These are phyloP conservation scores for Crotalus horridus DNA, from an alignment of 2,113 vertebrate genomes.

Conservation along the genomic window DNA sequence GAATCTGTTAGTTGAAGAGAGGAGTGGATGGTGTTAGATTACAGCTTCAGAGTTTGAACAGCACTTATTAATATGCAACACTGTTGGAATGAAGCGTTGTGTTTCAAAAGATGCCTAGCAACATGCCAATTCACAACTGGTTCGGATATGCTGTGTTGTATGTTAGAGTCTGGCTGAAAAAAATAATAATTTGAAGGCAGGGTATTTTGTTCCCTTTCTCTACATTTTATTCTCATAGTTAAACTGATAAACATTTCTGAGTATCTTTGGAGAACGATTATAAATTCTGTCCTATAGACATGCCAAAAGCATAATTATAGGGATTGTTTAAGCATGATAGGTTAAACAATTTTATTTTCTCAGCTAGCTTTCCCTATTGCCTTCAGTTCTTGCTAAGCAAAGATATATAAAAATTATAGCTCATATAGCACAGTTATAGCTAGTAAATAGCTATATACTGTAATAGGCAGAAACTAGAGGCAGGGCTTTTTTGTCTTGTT, in stretches of 20 bases:
- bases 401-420: not conserved
- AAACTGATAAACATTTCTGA: slow-evolving; percentile 29
- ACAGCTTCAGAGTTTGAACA: slow-evolving; percentile 39
- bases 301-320: not conserved
- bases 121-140: slow-evolving; percentile 36
- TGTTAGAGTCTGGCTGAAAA: slow-evolving; percentile 52
- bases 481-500: not conserved
- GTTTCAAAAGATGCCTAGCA: slow-evolving; percentile 57
- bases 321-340: not conserved
- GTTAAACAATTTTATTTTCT: not conserved
- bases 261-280: not conserved
- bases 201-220: not conserved
- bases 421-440: not conserved
- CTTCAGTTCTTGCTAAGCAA: not conserved
- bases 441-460: not conserved
- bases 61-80: slow-evolving; percentile 40
- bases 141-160: slow-evolving; percentile 35
- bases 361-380: not conserved
- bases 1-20: slow-evolving; percentile 38
- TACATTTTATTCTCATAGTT: not conserved
- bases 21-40: slow-evolving; percentile 46
- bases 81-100: slow-evolving; percentile 33
- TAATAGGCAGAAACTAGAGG: not conserved
- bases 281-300: slow-evolving; percentile 11
- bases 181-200: not conserved